Evolutionary conservation across 2,113 vertebrate genomes (phyloP), one percentile per base, ranked within the genome.

Genomic region (Spermophilus dauricus): DNA sequence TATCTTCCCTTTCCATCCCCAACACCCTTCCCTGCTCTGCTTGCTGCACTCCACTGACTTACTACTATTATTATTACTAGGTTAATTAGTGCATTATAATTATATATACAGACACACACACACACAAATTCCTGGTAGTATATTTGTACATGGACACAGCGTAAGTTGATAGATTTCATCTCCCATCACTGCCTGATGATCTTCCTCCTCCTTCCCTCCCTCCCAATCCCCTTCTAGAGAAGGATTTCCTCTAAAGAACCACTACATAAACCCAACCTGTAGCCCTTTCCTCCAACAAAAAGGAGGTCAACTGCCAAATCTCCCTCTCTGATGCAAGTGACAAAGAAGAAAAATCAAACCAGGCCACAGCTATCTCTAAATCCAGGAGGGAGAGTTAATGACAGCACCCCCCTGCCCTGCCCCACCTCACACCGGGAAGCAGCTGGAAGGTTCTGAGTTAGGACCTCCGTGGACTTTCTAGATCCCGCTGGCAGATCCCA

Each of bases 281-380:
- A 72, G 87, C 86, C 70, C 93, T 98, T 45, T 87, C 86, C 95
- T 98, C 95, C 94, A 97, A 56, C 86, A 88, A 87, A 96, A 96
- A 72, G 88, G 87, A 32, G 13, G 42, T 91, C 76, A 91, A 56
- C 90, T 97, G 86, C 94, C 94, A 91, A 95, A 97, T 94, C 37
- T 78, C 93, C 93, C 53, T 91, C 77, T 93, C 58, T 53, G 48
- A 95, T 34, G 58, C 70, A 94, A 95, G 11, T 81, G 58, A 93
- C 93, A 95, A 97, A 93, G 45, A 1, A 45, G 45, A 82, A 53
- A 24, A 69, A 70, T 91, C 96, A 91, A 76, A 88, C 65, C 42
- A 28, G 4, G 28, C 32, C 56, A 30, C 17, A 39, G 80, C 7
- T 45, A 42, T 39, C 89, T 76, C 83, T 65, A 65, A 30, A 18